Base-by-base conservation (phyloP, 1,140 invertebrate genomes). In the Drosophila obscura region DNA sequence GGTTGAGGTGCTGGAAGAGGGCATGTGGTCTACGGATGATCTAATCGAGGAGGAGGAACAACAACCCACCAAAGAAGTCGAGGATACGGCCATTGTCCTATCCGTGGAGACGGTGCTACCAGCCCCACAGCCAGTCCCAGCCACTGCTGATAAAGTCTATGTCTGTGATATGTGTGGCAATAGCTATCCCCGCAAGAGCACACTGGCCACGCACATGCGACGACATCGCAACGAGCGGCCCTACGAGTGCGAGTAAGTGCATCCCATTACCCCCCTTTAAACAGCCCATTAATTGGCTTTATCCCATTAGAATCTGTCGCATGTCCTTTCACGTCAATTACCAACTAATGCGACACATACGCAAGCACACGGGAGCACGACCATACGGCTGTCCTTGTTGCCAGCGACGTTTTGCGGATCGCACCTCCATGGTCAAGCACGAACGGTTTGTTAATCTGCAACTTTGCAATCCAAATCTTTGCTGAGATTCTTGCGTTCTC, bases 321-420 rank as follows among this genome's bases (percentile, higher is more conserved):
- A 73, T 80, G 45, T 55, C 82, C 2, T 92, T 92, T 31, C 81
- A 90, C 53, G 77, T 91, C 6, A 90, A 92, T 45, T 91, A 91
- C 68, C 89, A 92, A 67, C 28, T 92, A n/a, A 87, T 77, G 59
- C 83, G 91, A 0, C 91, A 92, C 52, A 92, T 92, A 19, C 76
- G 89, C 3, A 80, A 90, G 53, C 91, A 92, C 31, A 92, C 91
- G 1, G 91, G 91, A 4, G 83, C 68, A 5, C 80, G 85, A 53
- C 95, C 96, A 0, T 96, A 96, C 90, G 93, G 94, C 77, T 96
- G 96, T 75, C 93, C 94, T 55, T 92, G 95, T 26, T 96, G 96
- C 87, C 92, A 95, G 51, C 92, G 95, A 2, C 91, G 93, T 28
- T 96, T 96, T 77, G 94, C 94, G 0, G 94, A 94, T 88, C 93